Evolutionary conservation across 2,113 vertebrate genomes (phyloP).

Genomic region (Egretta garzetta): DNA sequence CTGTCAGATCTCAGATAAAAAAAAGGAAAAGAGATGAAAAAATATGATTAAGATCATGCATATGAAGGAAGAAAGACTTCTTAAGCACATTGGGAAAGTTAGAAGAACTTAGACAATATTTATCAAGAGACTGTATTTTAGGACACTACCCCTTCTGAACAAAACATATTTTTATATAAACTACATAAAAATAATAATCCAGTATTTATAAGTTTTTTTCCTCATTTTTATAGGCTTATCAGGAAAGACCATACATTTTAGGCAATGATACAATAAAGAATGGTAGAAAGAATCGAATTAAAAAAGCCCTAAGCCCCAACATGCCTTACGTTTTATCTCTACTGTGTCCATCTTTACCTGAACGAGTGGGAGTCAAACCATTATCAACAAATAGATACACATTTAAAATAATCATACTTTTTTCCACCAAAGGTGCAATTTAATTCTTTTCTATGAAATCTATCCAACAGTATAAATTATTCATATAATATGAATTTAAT

Average conservation of each 20-base stretch:
- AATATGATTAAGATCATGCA: not conserved
- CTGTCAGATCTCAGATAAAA: not conserved
- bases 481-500: no score
- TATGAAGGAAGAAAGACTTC: not conserved
- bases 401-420: not conserved
- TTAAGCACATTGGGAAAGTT: not conserved
- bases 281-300: not conserved
- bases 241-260: not conserved
- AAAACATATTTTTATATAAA: not conserved
- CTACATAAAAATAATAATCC: not conserved
- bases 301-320: fast-evolving
- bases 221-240: not conserved
- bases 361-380: not conserved
- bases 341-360: not conserved
- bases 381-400: not conserved
- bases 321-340: not conserved
- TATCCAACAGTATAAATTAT: not conserved
- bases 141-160: not conserved
- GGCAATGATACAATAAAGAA: not conserved
- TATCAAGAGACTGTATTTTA: not conserved
- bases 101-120: not conserved
- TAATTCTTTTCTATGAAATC: not conserved
- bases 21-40: not conserved
- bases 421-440: not conserved
- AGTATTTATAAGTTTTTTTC: fast-evolving